A percentile compares a stretch with the other conserved stretches of the same genome.
phyloP scores from a whole-genome alignment of 2,113 vertebrate species.

The Macaca nemestrina region DNA sequence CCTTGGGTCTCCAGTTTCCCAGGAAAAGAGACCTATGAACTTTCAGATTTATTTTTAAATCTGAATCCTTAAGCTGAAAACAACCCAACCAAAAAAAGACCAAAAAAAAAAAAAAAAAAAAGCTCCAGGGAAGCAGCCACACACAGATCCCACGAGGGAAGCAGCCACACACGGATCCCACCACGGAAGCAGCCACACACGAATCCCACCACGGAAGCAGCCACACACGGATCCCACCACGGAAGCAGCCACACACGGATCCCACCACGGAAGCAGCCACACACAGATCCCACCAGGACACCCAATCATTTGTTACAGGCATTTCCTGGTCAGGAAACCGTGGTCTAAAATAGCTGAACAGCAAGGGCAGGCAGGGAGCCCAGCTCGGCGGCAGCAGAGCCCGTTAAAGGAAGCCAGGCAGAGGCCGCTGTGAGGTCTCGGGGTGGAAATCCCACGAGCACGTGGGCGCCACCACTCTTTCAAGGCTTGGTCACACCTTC shows the following conservation, averaged over 20 bases:
- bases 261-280: not conserved
- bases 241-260: too few relatives aligned
- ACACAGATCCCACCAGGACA: too few relatives aligned
- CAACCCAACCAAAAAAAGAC: not conserved
- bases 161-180: too few relatives aligned
- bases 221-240: too few relatives aligned
- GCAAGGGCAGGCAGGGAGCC: not conserved
- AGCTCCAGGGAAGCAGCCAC: not conserved
- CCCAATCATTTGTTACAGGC: not conserved
- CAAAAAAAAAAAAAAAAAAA: not conserved
- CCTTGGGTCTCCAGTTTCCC: not conserved
- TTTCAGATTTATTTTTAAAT: not conserved
- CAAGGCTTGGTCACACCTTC: not conserved
- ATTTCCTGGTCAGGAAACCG: not conserved
- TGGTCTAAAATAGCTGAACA: not conserved
- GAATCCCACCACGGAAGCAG: too few relatives aligned
- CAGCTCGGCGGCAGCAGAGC: not conserved
- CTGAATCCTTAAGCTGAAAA: not conserved
- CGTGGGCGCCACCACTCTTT: rapidly evolving
- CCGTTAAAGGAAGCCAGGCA: not conserved
- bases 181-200: too few relatives aligned
- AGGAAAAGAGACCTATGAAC: not conserved
- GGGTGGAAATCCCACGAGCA: not conserved
- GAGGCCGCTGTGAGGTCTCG: rapidly evolving
- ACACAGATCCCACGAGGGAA: too few relatives aligned